phyloP scores from a whole-genome alignment of 2,797 vertebrate genomes.

The Telmatherina bonti region DNA sequence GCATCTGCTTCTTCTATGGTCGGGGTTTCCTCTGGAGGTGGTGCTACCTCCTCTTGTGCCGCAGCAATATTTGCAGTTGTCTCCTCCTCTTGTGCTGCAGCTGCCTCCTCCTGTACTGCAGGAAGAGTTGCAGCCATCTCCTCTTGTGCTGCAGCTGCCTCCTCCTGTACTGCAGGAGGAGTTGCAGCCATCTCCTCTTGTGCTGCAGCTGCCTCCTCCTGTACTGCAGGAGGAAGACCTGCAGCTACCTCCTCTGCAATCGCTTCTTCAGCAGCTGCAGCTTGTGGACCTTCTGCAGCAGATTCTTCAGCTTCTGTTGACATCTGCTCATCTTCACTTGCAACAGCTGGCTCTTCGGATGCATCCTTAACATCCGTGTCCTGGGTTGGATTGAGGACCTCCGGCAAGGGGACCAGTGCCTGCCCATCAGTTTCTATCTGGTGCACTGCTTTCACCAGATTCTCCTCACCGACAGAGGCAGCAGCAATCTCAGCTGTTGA shows the following conservation, averaged over 20 bases:
- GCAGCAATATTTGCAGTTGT: background rate
- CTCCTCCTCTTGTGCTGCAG: slow-evolving; percentile 8
- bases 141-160: too few species aligned
- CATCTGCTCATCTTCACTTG: slow-evolving; percentile 18
- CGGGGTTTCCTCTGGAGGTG: slow-evolving; percentile 1
- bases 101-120: slow-evolving; percentile 23
- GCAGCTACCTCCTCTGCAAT: slow-evolving; percentile 20
- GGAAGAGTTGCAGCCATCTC: slow-evolving; percentile 17
- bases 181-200: slow-evolving; percentile 22
- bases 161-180: slow-evolving; percentile 4
- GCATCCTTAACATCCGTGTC: slow-evolving; percentile 8
- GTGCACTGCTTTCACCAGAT: slow-evolving; percentile 37
- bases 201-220: background rate
- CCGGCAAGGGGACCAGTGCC: background rate
- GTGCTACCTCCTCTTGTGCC: background rate
- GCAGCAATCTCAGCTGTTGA: slow-evolving; percentile 72
- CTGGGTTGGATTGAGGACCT: slow-evolving; percentile 6
- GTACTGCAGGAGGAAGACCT: slow-evolving; percentile 4
- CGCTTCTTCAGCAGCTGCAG: slow-evolving; percentile 27
- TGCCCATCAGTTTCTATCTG: slow-evolving; percentile 37
- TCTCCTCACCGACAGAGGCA: slow-evolving; percentile 66
- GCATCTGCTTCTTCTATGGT: slow-evolving; percentile 21
- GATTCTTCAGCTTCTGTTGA: slow-evolving; percentile 35
- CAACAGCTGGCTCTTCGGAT: background rate
- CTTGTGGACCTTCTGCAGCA: slow-evolving; percentile 22